Base-by-base conservation (phyloP, 1,140 invertebrate genomes). In the Prorops nasuta region DNA sequence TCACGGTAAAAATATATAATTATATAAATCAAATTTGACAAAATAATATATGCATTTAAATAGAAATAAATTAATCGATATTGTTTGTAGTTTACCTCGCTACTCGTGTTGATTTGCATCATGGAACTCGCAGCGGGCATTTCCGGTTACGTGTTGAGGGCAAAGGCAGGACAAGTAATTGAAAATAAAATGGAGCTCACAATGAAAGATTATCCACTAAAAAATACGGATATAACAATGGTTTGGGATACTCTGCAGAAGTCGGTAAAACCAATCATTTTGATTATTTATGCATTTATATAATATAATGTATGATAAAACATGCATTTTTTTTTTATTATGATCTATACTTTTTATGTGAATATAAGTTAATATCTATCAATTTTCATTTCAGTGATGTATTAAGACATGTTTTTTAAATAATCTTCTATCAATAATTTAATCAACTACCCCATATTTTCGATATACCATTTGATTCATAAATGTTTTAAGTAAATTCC, bases 111-210 rank as follows among this genome's bases (percentile, higher is more conserved):
- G 1, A 85, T 94, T 47, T 92, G 94, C 62, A 81, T 93, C 18
- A 71, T 92, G 70, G 90, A 94, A 79, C 69, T 94, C 35, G 83
- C 86, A 3, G 89, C 83, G 21, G 91, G 90, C 31, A 90, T 93
- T 60, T 85, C 87, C 50, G 90, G 88, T 10, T 92, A 89, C 64
- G 83, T 88, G 8, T 72, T 91, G 52, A 79, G 82, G 49, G 79
- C 80, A 3, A 43, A 53, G 12, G 84, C 86, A 32, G 72, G 81
- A 0, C 60, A 80, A 3, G 51, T 74, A 1, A 55, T 85, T 14
- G 54, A 85, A 1, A 44, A 75, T 0, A 74, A 73, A 2, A 78
- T 90, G 54, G 37, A 58, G 0, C 32, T 63, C 0, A 82, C 82
- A 1, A 81, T 89, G 79, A 31, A 58, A 0, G 12, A 74, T 0